Evolutionary conservation across 64 coral and sea anemone species (phyloP).

Genomic region (Orbicella faveolata): DNA sequence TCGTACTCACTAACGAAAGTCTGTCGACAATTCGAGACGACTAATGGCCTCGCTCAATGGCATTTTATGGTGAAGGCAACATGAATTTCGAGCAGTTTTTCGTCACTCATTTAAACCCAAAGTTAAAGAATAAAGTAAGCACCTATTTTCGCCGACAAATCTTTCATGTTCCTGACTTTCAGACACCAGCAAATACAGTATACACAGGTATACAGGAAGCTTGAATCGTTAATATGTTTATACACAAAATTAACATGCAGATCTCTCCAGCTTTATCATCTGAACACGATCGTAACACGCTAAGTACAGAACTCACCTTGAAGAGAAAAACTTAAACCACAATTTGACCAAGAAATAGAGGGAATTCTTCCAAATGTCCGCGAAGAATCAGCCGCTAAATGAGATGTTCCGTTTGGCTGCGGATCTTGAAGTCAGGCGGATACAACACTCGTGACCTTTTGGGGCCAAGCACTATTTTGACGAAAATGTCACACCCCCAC

Average conservation of each 20-base stretch:
- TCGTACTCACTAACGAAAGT: neutral
- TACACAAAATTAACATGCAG: neutral
- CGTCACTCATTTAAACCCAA: neutral
- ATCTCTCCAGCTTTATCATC: neutral
- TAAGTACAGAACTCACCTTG: neutral
- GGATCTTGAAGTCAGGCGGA: too few species aligned
- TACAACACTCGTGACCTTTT: too few species aligned
- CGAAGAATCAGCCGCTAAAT: neutral
- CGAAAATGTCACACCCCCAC: neutral
- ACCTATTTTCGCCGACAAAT: neutral
- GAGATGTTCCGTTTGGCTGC: too few species aligned
- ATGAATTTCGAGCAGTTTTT: neutral
- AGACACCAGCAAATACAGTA: neutral
- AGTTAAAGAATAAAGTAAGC: neutral
- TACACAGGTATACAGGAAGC: neutral
- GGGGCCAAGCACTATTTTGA: too few species aligned
- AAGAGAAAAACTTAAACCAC: neutral
- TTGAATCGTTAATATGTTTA: neutral
- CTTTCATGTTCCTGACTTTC: neutral
- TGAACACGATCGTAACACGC: neutral
- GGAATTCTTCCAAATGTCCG: neutral
- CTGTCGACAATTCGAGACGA: too few species aligned
- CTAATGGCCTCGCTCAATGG: too few species aligned
- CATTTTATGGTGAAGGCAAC: neutral
- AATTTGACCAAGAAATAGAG: neutral